Base-by-base conservation (phyloP, 1,140 invertebrate genomes). In the Aphaenogaster rudis region DNA sequence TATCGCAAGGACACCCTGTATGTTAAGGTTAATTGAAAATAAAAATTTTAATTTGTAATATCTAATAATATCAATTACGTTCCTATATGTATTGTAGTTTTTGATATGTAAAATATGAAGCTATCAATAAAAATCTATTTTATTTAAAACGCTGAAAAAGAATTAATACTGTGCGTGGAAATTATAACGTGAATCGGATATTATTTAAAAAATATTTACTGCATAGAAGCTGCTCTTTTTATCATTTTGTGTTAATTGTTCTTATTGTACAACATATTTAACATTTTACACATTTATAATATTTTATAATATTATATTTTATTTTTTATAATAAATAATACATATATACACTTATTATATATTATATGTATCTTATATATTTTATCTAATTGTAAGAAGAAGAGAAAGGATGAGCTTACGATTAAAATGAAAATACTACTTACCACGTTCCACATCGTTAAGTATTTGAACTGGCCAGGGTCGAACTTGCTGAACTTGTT, bases 381-480 rank as follows among this genome's bases (percentile, higher is more conserved):
- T 78, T 45, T 48, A 45, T 64, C 28, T 13, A 67, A 66, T 0
- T 52, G 3, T 52, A 6, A 42, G 9, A 63, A 4, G 21, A 33
- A 13, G 11, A 52, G 0, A 11, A 6, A 76, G 0, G 1, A 76
- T 5, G 13, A 77, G 33, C 13, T 33, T 48, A 45, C 13, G 17
- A 64, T 52, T 50, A 2, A 39, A 50, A 33, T 52, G n/a, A 54
- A 54, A 66, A 21, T 57, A 33, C 0, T 15, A 96, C 96, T 96
- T 92, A 96, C 96, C 95, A 96, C 81, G 85, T 95, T 92, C 96
- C 96, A 96, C 50, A 96, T 94, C 3, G 96, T 96, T 42, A 96
- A 92, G 84, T 95, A 96, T 78, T 95, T 96, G 3, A 95, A 57
- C 90, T 95, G 95, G 61, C 96, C 96, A 17, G 94, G 93, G 71